A percentile compares a stretch with the other conserved stretches of the same genome.
Evolutionary conservation across 2,797 vertebrate genomes (phyloP).

Genomic region (Neosalanx taihuensis): DNA sequence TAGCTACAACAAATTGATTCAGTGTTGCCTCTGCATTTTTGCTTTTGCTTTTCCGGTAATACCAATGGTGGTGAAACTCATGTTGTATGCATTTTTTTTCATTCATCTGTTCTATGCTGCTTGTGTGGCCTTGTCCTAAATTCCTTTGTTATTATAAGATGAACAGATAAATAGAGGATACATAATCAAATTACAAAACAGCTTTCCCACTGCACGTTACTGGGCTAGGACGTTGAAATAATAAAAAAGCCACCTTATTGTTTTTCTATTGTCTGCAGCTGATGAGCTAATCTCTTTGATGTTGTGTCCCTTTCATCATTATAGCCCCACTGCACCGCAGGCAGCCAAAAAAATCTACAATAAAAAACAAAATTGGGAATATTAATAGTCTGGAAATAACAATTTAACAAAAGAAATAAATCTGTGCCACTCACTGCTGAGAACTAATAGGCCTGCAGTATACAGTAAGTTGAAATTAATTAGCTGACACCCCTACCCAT

Average conservation of each 20-base stretch:
- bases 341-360: constrained; percentile 39
- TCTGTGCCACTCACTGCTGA: constrained; percentile 26
- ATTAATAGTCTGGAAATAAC: constrained; percentile 12
- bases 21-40: too few relatives aligned
- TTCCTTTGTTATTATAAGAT: constrained; percentile 35
- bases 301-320: constrained; percentile 66
- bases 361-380: constrained; percentile 44
- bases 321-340: constrained; percentile 50
- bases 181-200: constrained; percentile 55
- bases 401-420: constrained; percentile 43
- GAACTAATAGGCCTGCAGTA: background rate
- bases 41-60: background rate
- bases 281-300: constrained; percentile 73
- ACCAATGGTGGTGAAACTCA: constrained; percentile 68
- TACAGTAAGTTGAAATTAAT: background rate
- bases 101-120: constrained; percentile 1
- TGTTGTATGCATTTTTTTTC: constrained; percentile 64
- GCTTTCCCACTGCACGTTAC: constrained; percentile 49
- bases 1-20: too few relatives aligned
- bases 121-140: constrained; percentile 40
- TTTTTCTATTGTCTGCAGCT: constrained; percentile 65
- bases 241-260: constrained; percentile 56
- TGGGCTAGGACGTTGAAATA: constrained; percentile 33
- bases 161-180: constrained; percentile 28
- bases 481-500: background rate